Evolutionary conservation across 2,888 invertebrate species (phyloP).

Genomic region (Ormyrus labotus): DNA sequence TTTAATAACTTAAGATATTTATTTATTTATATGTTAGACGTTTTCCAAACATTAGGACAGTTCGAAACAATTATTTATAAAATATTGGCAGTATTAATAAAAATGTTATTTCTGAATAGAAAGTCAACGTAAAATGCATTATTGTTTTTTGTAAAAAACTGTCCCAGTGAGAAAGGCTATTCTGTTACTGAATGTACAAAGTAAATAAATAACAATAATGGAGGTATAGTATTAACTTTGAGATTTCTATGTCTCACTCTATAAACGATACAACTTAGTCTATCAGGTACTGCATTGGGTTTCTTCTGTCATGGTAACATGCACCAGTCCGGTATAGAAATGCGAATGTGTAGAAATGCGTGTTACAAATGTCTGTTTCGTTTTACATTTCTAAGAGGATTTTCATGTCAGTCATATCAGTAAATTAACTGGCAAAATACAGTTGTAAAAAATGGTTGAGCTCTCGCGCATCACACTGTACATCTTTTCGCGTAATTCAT

Average conservation of each 20-base stretch:
- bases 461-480: conserved; percentile 22
- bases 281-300: conserved; percentile 75
- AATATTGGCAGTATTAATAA: too few relatives aligned
- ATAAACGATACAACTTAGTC: conserved; percentile 74
- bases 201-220: conserved; percentile 74
- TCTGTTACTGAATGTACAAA: conserved; percentile 70
- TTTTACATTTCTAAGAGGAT: conserved; percentile 39
- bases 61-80: conserved; percentile 3
- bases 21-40: not conserved
- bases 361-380: conserved; percentile 22
- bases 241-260: conserved; percentile 73
- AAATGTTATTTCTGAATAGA: too few relatives aligned
- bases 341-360: conserved; percentile 50
- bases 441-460: conserved; percentile 14
- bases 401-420: conserved; percentile 24
- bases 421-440: conserved; percentile 29
- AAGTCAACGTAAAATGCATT: not conserved
- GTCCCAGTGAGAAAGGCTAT: conserved; percentile 30
- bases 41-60: conserved; percentile 22
- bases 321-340: conserved; percentile 73
- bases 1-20: conserved; percentile 7
- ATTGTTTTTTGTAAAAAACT: conserved; percentile 34
- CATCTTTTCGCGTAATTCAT: conserved; percentile 16
- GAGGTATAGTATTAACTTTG: conserved; percentile 74
- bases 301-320: conserved; percentile 75